A percentile compares a stretch with the other conserved stretches of the same genome.
Evolutionary conservation across 2,113 vertebrate species (phyloP).

Genomic region (Ibidorhyncha struthersii): DNA sequence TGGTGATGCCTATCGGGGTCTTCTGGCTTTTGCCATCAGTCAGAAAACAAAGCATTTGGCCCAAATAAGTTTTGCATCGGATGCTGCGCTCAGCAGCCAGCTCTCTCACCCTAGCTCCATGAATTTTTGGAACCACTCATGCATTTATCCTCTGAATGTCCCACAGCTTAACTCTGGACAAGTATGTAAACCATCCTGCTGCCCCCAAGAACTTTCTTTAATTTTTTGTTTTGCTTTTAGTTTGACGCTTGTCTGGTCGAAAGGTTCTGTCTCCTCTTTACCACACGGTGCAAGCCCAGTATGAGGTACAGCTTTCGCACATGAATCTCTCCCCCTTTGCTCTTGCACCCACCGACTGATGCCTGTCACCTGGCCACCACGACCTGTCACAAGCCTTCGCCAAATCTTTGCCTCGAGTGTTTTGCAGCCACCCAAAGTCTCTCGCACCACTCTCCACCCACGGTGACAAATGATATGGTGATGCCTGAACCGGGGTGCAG

Average conservation of each 20-base stretch:
- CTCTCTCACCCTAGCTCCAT: neutral
- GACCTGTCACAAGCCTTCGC: fast-evolving
- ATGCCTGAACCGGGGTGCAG: neutral
- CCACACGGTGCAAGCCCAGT: fast-evolving
- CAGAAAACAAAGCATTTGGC: neutral
- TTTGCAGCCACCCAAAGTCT: neutral
- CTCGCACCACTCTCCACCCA: neutral
- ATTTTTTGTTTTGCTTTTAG: neutral
- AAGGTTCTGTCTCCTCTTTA: neutral
- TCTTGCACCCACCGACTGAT: neutral
- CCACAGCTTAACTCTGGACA: neutral
- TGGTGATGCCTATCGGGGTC: neutral
- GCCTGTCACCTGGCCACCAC: neutral
- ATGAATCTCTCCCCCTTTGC: neutral
- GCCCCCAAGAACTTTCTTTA: neutral
- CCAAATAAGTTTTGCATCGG: neutral
- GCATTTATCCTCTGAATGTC: neutral
- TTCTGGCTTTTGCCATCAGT: neutral
- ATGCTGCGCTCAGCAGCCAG: neutral
- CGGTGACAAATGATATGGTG: neutral
- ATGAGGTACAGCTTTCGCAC: neutral
- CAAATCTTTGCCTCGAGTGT: neutral
- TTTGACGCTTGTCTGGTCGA: neutral
- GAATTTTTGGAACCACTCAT: neutral
- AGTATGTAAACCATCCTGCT: neutral